Percentiles rank a stretch among this genome's conserved stretches.
phyloP scores from a whole-genome alignment of 2,888 invertebrate genomes.

The Heliconius aoede region DNA sequence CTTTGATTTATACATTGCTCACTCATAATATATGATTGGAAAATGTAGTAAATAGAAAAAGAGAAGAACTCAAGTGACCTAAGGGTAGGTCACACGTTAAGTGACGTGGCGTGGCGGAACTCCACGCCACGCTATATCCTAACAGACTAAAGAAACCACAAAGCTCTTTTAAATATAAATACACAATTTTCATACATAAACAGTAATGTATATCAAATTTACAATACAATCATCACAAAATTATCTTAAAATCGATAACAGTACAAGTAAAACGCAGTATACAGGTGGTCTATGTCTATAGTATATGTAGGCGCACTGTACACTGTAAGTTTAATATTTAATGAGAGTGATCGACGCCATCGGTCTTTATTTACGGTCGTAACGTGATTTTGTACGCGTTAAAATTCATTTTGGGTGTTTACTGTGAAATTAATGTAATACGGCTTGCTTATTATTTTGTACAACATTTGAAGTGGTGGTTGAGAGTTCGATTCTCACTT shows the following conservation, averaged over 20 bases:
- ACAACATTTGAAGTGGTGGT: background rate
- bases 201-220: conserved; percentile 27
- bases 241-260: conserved; percentile 26
- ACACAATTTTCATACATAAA: background rate
- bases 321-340: conserved; percentile 64
- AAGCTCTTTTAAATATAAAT: background rate
- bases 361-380: conserved; percentile 47
- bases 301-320: conserved; percentile 44
- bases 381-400: conserved; percentile 46
- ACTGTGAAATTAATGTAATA: conserved; percentile 28
- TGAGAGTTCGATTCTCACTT: background rate
- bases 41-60: no score
- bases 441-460: background rate
- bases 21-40: background rate
- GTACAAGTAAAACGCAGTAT: conserved; percentile 39
- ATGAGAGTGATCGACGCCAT: conserved; percentile 57
- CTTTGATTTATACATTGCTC: conserved; percentile 33
- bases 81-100: no score
- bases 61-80: no score
- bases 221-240: conserved; percentile 1
- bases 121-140: background rate
- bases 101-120: no score
- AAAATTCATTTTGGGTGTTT: conserved; percentile 39
- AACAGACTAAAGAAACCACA: background rate
- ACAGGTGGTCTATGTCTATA: conserved; percentile 46